These are phyloP conservation scores for Octopus sinensis DNA, from an alignment of 1,140 invertebrate species.

Conservation along the genomic window DNA sequence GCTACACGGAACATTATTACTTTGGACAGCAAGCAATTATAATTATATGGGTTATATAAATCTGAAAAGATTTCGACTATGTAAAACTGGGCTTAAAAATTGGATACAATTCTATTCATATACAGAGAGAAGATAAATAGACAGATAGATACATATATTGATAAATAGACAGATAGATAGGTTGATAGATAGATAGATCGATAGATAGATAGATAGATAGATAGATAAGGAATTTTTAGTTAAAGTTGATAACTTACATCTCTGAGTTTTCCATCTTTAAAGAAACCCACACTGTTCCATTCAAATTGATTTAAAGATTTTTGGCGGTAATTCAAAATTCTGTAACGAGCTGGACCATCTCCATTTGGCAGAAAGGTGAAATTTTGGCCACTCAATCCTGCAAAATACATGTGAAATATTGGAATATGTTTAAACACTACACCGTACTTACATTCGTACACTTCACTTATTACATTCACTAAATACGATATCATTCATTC, in stretches of 20 bases:
- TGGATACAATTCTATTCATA: no score
- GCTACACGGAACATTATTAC: no score
- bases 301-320: constrained; percentile 69
- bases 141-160: not conserved
- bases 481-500: no score
- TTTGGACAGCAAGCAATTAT: no score
- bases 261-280: constrained; percentile 38
- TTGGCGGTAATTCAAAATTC: constrained; percentile 92
- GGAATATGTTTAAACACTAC: no score
- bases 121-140: not conserved
- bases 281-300: constrained; percentile 71
- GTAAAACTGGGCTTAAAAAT: no score
- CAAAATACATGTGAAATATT: not conserved
- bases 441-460: no score
- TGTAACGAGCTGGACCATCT: constrained; percentile 89
- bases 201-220: not conserved
- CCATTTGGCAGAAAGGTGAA: constrained; percentile 81
- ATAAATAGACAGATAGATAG: not conserved
- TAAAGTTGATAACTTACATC: constrained; percentile 28
- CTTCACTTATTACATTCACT: no score
- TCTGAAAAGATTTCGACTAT: no score
- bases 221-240: not conserved
- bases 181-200: not conserved
- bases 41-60: no score
- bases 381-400: constrained; percentile 80